Evolutionary conservation across 2,888 invertebrate genomes (phyloP), one percentile per base, ranked within the genome.

Genomic region (Helobdella robusta): DNA sequence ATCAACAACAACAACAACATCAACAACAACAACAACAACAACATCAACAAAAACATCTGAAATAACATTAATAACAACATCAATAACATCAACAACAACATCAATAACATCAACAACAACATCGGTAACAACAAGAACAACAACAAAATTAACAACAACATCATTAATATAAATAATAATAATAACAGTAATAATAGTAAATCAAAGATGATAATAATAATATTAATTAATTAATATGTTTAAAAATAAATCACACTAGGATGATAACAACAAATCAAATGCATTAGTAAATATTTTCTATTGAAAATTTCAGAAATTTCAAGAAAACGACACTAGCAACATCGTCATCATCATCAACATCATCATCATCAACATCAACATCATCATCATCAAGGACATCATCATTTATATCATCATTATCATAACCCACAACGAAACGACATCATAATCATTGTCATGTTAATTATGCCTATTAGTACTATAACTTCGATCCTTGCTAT

Each of bases 341-440:
- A 52, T 52, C 20, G 20, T 59, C 54, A 23, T 54, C 54, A 54
- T 54, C 54, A 54, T 54, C 54, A 18, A 18, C 54, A 54, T 54
- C 54, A 54, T 20, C 23, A 54, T 15, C 18, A 54, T 54, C 54
- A 54, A 18, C 23, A 18, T 23, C 59, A 15, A 18, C 59, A 23
- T 8, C 30, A 28, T 32, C 59, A 11, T 11, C 8, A 18, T 8
- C 59, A 28, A 11, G 8, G 11, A 30, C 59, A 11, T 15, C 54
- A 44, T 44, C 18, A 56, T 56, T 28, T 8, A 15, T 25, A n/a
- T 18, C 34, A 1, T 8, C 18, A 56, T 30, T 56, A 1, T 56
- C n/a, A 56, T 25, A 30, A n/a, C n/a, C n/a, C n/a, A n/a, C n/a
- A n/a, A n/a, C n/a, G n/a, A n/a, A n/a, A n/a, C n/a, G n/a, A n/a